Evolutionary conservation across 2,113 vertebrate genomes (phyloP), one percentile per base, ranked within the genome.

Genomic region (Naja naja): DNA sequence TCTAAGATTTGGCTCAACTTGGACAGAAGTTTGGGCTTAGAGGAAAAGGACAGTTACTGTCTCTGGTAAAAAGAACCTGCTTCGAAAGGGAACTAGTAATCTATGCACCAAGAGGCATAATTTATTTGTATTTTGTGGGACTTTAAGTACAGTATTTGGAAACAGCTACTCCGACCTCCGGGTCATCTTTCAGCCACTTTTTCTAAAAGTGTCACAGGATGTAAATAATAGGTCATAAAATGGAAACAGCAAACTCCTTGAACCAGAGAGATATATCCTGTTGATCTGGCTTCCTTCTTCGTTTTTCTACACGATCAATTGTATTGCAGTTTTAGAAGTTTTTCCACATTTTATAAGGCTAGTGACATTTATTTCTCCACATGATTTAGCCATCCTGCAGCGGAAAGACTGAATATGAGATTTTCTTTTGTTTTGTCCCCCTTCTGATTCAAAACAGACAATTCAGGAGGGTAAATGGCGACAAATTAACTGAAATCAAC

Each of bases 341-440:
- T 39, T 81, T 5, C 34, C n/a, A 39, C 69, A 81, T 39, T 39
- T 81, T 22, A 81, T 39, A 39, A 39, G 8, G 6, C 34, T 34
- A 81, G 8, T 34, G 12, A 18, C 4, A 64, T 56, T 95, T 93
- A 94, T 94, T 88, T 95, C 94, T 89, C 90, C 93, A 90, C 93
- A 93, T 94, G 14, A 27, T 3, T 30, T 43, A 45, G 39, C 23
- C 55, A 39, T 34, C 52, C n/a, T 55, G 4, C 34, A 54, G 16
- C 23, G 18, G 87, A 30, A 18, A 54, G 20, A 55, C 4, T 27
- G 2, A 34, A n/a, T n/a, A 34, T 55, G 52, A 55, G 95, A 96
- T 96, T 97, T 97, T 95, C 94, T 95, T 94, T 89, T 93, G 89
- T 94, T 94, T 96, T 96, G 96, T 95, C n/a, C n/a, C 11, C 22